Evolutionary conservation across 2,113 vertebrate genomes (phyloP), one percentile per base, ranked within the genome.

Genomic region (Xyliphius kryptos): DNA sequence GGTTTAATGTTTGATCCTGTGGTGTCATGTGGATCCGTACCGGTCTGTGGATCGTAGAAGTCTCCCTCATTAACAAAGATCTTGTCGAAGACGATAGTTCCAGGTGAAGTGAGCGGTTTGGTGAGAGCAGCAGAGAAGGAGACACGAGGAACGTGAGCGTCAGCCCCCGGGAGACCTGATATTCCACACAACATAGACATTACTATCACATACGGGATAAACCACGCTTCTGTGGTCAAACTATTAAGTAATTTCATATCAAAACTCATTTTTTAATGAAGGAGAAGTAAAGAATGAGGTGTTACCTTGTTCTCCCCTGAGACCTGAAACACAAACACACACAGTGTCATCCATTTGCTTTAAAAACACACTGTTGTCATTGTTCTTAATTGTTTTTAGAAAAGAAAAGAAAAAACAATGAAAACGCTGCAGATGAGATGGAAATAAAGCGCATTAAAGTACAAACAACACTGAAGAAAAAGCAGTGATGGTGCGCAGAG

Each of bases 61-160:
- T 84, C 72, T 2, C 94, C 93, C 1, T 95, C 82, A 0, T 98
- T 97, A 67, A 93, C 89, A 69, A 97, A 85, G 19, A 89, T 70
- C 70, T 89, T 90, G 79, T 98, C 90, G 8, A 98, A 98, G 60
- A 85, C n/a, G 13, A 98, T 86, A 6, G 94, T 96, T 69, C 94
- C 94, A 0, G 91, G 74, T 61, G 83, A 77, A 1, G 83, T 68
- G 62, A 86, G 79, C 5, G 89, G 88, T 3, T 80, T 74, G 0
- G 89, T 93, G 63, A 97, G 85, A 0, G 92, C 89, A 0, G 92
- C 92, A 0, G 94, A 93, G 81, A 98, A 98, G 0, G 94, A 89
- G 21, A 97, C 56, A 12, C 78, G 83, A 17, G 85, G 89, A 9
- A 77, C 54, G 0, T 69, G 67, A 56, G 84, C 86, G 2, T 90